Percentiles rank a stretch among this genome's conserved stretches.
Evolutionary conservation across 2,797 vertebrate genomes (phyloP).

Genomic region (Helarctos malayanus): DNA sequence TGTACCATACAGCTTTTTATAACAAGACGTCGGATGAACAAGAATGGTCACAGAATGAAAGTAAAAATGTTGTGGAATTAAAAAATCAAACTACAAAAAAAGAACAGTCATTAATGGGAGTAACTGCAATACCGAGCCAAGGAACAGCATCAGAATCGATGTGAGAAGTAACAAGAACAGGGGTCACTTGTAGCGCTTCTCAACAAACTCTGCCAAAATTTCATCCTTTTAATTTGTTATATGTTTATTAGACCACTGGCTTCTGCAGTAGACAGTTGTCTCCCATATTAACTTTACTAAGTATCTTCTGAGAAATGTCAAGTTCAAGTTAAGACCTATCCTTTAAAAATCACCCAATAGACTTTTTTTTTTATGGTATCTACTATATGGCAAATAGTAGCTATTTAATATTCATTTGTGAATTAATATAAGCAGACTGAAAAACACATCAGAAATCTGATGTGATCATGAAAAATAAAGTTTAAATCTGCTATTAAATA

Average conservation of each 20-base stretch:
- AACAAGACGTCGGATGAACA: neutral
- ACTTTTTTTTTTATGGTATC: neutral
- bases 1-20: neutral
- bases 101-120: neutral
- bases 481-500: slow-evolving; percentile 19
- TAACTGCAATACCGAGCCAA: neutral
- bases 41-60: neutral
- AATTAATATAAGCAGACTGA: neutral
- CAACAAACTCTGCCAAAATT: neutral
- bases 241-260: neutral
- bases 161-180: neutral
- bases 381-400: neutral
- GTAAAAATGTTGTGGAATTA: neutral
- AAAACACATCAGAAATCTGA: slow-evolving; percentile 2
- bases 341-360: neutral
- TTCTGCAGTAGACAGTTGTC: neutral
- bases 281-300: neutral
- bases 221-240: neutral
- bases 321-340: neutral
- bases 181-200: neutral
- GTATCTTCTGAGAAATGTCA: neutral
- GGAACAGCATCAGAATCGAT: neutral
- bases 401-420: neutral
- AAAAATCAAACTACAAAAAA: slow-evolving; percentile 48
- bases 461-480: neutral